A percentile compares a stretch with the other conserved stretches of the same genome.
Evolutionary conservation across 2,888 invertebrate species (phyloP).

Genomic region (Ashinkailepas kermadecensis): DNA sequence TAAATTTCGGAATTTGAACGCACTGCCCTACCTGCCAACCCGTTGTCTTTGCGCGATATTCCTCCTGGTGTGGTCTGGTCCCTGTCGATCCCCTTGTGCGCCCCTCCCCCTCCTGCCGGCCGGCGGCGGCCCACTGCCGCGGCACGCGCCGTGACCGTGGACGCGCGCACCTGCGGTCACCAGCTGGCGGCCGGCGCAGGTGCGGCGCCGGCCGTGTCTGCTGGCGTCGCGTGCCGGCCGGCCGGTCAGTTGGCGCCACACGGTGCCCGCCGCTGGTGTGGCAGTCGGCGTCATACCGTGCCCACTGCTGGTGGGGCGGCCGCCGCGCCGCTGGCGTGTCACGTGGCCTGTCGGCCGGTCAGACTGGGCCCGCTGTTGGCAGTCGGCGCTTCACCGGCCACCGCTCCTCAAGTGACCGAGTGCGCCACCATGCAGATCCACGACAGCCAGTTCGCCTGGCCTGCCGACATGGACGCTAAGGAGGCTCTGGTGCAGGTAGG

Average conservation of each 20-base stretch:
- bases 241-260: neutral
- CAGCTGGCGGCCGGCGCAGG: neutral
- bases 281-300: too few species aligned
- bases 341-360: neutral
- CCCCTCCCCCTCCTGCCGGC: too few species aligned
- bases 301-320: too few species aligned
- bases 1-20: too few species aligned
- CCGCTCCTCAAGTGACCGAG: too few species aligned
- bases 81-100: too few species aligned
- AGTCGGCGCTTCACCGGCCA: too few species aligned
- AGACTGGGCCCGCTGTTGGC: neutral
- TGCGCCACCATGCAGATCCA: neutral
- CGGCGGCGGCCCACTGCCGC: neutral
- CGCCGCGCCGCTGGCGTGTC: neutral
- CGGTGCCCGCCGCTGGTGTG: too few species aligned
- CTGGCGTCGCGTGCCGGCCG: neutral
- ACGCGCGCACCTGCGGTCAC: neutral
- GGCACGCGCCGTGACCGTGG: neutral
- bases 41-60: too few species aligned
- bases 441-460: conserved; percentile 3
- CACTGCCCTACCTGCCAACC: too few species aligned
- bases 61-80: too few species aligned
- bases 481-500: neutral
- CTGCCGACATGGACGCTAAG: neutral
- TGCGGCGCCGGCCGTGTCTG: neutral